Percentiles rank a stretch among this genome's conserved stretches.
phyloP scores from a whole-genome alignment of 2,888 invertebrate genomes.

The Schrankia costaestrigalis region DNA sequence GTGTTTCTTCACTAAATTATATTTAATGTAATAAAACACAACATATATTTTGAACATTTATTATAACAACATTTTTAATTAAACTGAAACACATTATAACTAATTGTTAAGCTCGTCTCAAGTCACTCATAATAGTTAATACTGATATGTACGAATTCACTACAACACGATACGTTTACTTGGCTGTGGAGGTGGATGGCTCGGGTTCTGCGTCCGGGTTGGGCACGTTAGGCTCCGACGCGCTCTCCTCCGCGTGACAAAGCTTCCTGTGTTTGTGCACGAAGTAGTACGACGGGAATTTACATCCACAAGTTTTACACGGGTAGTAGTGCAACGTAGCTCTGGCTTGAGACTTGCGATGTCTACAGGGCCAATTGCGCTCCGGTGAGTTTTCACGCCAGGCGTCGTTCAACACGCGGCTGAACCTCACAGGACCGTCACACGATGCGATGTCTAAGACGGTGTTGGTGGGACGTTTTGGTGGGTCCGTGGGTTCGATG shows the following conservation, averaged over 20 bases:
- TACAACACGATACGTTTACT: constrained; percentile 38
- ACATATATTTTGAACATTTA: constrained; percentile 37
- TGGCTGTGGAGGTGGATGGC: constrained; percentile 35
- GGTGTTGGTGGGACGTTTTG: constrained; percentile 57
- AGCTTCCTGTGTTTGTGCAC: constrained; percentile 94
- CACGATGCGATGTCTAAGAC: constrained; percentile 94
- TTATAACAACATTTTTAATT: constrained; percentile 37
- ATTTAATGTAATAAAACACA: no score
- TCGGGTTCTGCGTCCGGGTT: constrained; percentile 16
- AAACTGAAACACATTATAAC: constrained; percentile 34
- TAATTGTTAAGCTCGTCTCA: constrained; percentile 46
- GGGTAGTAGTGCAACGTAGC: constrained; percentile 95
- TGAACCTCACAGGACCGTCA: constrained; percentile 93
- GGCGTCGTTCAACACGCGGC: constrained; percentile 90
- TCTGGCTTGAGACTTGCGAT: constrained; percentile 84
- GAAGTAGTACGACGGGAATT: constrained; percentile 96
- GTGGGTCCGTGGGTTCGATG: constrained; percentile 55
- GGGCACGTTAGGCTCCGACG: constrained; percentile 47
- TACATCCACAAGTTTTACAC: constrained; percentile 94
- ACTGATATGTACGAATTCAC: constrained; percentile 52
- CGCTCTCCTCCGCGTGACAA: constrained; percentile 86
- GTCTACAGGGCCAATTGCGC: constrained; percentile 92
- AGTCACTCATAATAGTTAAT: constrained; percentile 46
- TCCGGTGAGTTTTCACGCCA: constrained; percentile 77
- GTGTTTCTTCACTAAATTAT: no score